Base-by-base conservation (phyloP, 1,140 invertebrate species). In the Heliothis virescens region DNA sequence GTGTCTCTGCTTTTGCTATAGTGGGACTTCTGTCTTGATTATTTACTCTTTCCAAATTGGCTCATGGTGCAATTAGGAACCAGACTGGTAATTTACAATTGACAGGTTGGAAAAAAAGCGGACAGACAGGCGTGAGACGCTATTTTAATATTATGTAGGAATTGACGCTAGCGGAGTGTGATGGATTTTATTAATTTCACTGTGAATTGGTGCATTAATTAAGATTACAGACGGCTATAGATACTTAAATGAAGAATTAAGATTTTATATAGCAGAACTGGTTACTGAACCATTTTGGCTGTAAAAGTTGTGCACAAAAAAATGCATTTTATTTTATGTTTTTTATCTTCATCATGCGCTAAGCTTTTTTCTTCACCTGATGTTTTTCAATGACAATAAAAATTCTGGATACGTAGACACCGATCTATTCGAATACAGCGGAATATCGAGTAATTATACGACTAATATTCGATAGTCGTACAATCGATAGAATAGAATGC, bases 11-110 rank as follows among this genome's bases (percentile, higher is more conserved):
- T 16, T 47, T 47, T 41, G 13, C 5, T n/a, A 29, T n/a, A 50
- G 18, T 71, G 7, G 13, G 12, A 18, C 47, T 71, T 53, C 47
- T 71, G 48, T 12, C 2, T 5, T 26, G 9, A 12, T 16, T 63
- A 26, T 47, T 2, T 63, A 41, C 15, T n/a, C 9, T n/a, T 29
- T 29, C 59, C 16, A 50, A 41, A 50, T 72, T 63, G 75, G 79
- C 75, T 73, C 79, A 79, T 72, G 76, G 60, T 57, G 84, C 86
- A 87, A 89, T 86, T 85, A 87, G 81, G 78, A 57, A 74, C 50
- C 34, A 73, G 29, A 71, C 72, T 72, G 63, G 82, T 80, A 81
- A 82, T 83, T 85, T 80, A 84, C 71, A 82, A 85, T 82, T 86
- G 79, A 79, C 74, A 76, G 74, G 79, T 77, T 73, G 79, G 57